Evolutionary conservation across 1,140 invertebrate genomes (phyloP).

Genomic region (Drosophila nigrodunni): DNA sequence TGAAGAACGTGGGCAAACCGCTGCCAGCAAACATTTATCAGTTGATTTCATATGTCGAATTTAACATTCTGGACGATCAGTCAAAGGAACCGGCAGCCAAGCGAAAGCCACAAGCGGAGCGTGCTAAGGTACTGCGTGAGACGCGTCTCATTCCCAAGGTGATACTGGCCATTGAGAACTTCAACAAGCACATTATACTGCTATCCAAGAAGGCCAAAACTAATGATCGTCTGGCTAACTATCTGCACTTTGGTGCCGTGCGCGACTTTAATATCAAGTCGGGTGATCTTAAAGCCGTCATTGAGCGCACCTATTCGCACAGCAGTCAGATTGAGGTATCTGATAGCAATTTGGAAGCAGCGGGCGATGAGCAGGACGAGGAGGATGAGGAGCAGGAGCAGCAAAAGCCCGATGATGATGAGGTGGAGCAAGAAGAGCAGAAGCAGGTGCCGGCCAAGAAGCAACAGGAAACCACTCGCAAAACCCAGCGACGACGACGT

Average conservation of each 20-base stretch:
- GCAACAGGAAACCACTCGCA: constrained; percentile 31
- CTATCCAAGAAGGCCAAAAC: constrained; percentile 87
- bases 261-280: constrained; percentile 87
- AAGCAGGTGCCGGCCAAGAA: constrained; percentile 16
- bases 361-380: constrained; percentile 30
- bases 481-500: constrained; percentile 38
- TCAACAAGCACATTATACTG: constrained; percentile 86
- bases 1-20: constrained; percentile 86
- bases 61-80: constrained; percentile 80
- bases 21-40: constrained; percentile 86
- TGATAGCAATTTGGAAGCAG: constrained; percentile 39
- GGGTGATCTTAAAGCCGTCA: constrained; percentile 84
- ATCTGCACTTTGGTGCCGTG: constrained; percentile 86
- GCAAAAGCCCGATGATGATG: constrained; percentile 12
- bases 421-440: constrained; percentile 11
- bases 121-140: constrained; percentile 87
- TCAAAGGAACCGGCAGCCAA: constrained; percentile 54
- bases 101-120: constrained; percentile 82
- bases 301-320: constrained; percentile 83
- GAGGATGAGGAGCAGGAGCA: constrained; percentile 19
- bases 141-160: constrained; percentile 87
- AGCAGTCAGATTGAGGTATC: constrained; percentile 62
- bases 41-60: constrained; percentile 86
- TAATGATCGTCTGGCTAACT: constrained; percentile 85
- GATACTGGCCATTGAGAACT: constrained; percentile 87